These are phyloP conservation scores for Poeciliopsis retropinna DNA, from an alignment of 2,113 vertebrate species.

Conservation along the genomic window DNA sequence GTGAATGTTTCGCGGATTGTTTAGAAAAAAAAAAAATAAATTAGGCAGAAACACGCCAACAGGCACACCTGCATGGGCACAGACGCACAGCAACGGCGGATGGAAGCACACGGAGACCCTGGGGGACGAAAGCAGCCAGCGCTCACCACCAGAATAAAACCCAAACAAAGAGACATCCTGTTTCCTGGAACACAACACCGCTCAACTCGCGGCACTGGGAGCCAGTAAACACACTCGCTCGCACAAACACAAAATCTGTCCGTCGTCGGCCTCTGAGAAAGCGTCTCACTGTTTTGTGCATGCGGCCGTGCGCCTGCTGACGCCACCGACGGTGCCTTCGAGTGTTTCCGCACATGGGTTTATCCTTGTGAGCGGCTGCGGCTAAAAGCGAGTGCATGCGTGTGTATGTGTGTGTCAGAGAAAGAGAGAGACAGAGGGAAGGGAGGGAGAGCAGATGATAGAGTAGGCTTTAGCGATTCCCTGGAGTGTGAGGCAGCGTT, in stretches of 20 bases:
- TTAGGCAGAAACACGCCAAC: slow-evolving; percentile 13
- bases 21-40: slow-evolving; percentile 10
- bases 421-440: slow-evolving; percentile 10
- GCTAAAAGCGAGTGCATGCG: slow-evolving; percentile 32
- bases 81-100: slow-evolving; percentile 25
- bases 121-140: slow-evolving; percentile 58
- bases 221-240: slow-evolving; percentile 41
- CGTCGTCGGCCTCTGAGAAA: slow-evolving; percentile 27
- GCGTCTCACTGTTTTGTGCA: slow-evolving; percentile 27
- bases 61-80: slow-evolving; percentile 16
- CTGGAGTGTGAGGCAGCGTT: slow-evolving; percentile 80
- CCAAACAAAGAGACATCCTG: slow-evolving; percentile 80
- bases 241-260: slow-evolving; percentile 44
- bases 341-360: slow-evolving; percentile 48
- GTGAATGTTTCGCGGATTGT: not conserved
- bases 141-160: slow-evolving; percentile 68
- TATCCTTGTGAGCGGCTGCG: slow-evolving; percentile 39
- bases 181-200: slow-evolving; percentile 77
- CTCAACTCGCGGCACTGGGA: slow-evolving; percentile 57
- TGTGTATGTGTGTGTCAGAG: slow-evolving; percentile 13
- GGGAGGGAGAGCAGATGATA: slow-evolving; percentile 76
- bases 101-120: slow-evolving; percentile 44
- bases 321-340: slow-evolving; percentile 51
- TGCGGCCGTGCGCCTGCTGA: slow-evolving; percentile 44
- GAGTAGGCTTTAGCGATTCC: slow-evolving; percentile 80